phyloP scores from a whole-genome alignment of 1,140 invertebrate genomes.

The Bombus haemorrhoidalis region DNA sequence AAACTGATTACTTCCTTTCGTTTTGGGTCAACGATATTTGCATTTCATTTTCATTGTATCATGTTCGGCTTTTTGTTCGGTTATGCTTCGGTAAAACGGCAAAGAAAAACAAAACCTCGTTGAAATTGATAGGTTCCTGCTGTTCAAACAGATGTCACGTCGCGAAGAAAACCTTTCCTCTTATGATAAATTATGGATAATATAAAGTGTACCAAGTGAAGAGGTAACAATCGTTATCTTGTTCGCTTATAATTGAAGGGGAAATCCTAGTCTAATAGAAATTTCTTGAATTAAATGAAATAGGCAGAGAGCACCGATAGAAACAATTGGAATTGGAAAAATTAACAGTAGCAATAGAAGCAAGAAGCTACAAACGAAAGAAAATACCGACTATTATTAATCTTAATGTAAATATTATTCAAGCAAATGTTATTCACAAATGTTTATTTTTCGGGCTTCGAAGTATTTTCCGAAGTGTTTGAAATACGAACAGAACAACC shows the following conservation, averaged over 20 bases:
- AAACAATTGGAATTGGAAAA: neutral
- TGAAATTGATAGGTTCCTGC: constrained; percentile 4
- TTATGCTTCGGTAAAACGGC: neutral
- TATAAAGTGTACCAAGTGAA: neutral
- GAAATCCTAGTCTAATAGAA: neutral
- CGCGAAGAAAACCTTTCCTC: too few species aligned
- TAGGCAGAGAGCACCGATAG: neutral
- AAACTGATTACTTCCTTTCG: constrained; percentile 34
- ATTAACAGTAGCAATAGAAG: neutral
- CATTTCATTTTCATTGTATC: constrained; percentile 49
- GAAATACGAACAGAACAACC: too few species aligned
- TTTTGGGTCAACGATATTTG: constrained; percentile 53
- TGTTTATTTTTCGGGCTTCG: too few species aligned
- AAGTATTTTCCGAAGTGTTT: too few species aligned
- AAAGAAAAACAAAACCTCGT: neutral
- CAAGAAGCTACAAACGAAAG: neutral
- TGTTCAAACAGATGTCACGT: neutral
- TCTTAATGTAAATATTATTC: too few species aligned
- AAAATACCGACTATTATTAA: neutral
- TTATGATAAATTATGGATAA: neutral
- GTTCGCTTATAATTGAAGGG: neutral
- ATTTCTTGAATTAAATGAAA: neutral
- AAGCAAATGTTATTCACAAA: too few species aligned
- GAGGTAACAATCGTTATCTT: neutral
- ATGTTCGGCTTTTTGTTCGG: constrained; percentile 25